Conservation (phyloP, 2,888 invertebrate genomes). For the Drosophila suboccidentalis region DNA sequence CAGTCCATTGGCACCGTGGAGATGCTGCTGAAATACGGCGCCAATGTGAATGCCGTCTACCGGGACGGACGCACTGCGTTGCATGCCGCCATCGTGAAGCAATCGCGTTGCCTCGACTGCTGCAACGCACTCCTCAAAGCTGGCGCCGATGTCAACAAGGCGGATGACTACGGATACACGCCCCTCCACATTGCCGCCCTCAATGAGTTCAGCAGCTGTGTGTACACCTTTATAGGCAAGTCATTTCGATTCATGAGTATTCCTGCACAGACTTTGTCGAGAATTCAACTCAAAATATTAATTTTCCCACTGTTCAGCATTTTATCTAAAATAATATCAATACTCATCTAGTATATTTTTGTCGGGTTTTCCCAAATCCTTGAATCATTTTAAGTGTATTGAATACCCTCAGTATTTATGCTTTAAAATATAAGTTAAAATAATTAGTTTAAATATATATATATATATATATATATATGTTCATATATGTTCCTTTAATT, state of each 20-base stretch:
- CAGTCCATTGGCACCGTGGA: conserved; percentile 93
- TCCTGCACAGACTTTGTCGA: no score
- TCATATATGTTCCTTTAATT: no score
- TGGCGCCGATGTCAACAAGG: conserved; percentile 91
- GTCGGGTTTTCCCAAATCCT: no score
- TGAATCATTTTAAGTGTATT: no score
- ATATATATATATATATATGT: no score
- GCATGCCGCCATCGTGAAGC: conserved; percentile 93
- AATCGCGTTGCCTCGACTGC: conserved; percentile 89
- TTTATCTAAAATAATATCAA: no score
- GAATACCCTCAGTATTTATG: no score
- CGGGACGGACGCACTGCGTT: conserved; percentile 92
- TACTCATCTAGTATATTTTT: no score
- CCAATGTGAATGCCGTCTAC: conserved; percentile 89
- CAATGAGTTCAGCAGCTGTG: conserved; percentile 92
- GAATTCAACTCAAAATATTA: no score
- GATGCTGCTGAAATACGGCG: conserved; percentile 89
- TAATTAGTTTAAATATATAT: no score
- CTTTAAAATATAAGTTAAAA: no score
- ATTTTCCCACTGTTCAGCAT: no score
- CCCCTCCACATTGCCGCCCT: conserved; percentile 93
- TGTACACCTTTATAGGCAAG: conserved; percentile 88
- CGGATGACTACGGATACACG: conserved; percentile 94
- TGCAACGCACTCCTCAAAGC: conserved; percentile 89
- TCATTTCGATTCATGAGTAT: neutral